Conservation (phyloP, 92 coral and sea anemone species). For the Actinostola sp. region DNA sequence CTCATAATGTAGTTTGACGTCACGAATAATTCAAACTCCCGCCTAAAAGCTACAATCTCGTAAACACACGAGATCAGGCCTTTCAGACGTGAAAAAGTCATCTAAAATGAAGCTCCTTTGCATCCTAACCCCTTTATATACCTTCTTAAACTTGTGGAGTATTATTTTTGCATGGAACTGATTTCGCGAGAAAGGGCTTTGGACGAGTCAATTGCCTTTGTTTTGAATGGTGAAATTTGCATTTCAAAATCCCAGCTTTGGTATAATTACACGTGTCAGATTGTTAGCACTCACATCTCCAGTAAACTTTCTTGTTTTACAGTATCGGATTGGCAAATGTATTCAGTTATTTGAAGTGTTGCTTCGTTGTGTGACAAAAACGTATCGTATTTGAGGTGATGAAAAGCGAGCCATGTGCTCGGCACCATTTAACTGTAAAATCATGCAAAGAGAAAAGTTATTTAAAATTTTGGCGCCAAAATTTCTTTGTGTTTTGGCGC, state of each 20-base stretch:
- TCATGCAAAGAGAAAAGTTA: conserved; percentile 10
- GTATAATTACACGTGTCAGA: conserved; percentile 7
- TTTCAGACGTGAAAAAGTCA: background rate
- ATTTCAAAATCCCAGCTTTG: background rate
- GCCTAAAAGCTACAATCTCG: conserved; percentile 21
- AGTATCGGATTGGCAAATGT: too few species aligned
- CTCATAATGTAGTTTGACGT: conserved; percentile 64
- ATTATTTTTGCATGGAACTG: background rate
- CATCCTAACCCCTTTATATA: background rate
- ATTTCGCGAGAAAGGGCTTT: too few species aligned
- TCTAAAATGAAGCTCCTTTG: background rate
- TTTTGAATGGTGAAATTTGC: conserved; percentile 4
- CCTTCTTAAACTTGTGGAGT: background rate
- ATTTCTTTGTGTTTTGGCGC: conserved; percentile 27
- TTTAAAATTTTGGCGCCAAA: conserved; percentile 51
- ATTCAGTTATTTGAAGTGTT: background rate
- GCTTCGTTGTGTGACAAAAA: background rate
- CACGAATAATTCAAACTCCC: conserved; percentile 50
- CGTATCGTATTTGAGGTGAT: background rate
- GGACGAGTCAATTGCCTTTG: background rate
- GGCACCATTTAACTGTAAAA: conserved; percentile 45
- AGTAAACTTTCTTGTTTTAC: background rate
- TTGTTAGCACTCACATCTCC: background rate
- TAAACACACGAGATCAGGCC: background rate
- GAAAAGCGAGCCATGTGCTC: conserved; percentile 26